phyloP scores from a whole-genome alignment of 2,888 invertebrate genomes.

The Alviniconcha strummeri region DNA sequence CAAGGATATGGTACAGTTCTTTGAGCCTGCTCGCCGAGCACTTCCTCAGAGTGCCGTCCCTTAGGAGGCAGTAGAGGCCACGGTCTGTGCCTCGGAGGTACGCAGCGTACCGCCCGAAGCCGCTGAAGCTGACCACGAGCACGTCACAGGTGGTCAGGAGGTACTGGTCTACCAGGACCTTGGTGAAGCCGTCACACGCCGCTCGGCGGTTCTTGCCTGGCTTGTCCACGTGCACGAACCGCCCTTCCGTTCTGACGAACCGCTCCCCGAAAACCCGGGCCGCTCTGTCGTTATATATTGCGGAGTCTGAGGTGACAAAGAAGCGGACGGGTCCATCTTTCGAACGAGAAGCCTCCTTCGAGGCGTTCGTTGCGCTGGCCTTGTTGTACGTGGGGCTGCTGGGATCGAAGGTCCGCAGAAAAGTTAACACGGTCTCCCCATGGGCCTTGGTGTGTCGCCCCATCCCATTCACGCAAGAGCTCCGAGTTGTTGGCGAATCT shows the following conservation, averaged over 20 bases:
- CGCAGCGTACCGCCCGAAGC: constrained; percentile 16
- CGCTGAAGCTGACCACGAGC: constrained; percentile 16
- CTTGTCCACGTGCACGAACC: constrained; percentile 26
- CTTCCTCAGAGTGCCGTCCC: background rate
- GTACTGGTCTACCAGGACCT: constrained; percentile 18
- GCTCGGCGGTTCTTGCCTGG: background rate
- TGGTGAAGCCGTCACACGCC: constrained; percentile 22
- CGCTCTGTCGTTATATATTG: background rate
- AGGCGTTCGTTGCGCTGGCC: no score
- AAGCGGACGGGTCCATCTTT: no score
- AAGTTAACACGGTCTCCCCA: background rate
- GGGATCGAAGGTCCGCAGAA: background rate
- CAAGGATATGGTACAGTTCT: constrained; percentile 1
- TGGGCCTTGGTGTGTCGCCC: background rate
- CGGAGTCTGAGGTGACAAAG: constrained; percentile 36
- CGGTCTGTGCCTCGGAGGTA: background rate
- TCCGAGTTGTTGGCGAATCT: background rate
- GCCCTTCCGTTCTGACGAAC: constrained; percentile 30
- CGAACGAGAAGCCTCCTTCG: no score
- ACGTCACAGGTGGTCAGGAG: constrained; percentile 23
- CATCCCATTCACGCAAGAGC: background rate
- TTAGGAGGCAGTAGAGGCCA: constrained; percentile 1
- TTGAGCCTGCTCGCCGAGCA: background rate
- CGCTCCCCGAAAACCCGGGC: constrained; percentile 18
- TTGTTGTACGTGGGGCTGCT: background rate